A percentile compares a stretch with the other conserved stretches of the same genome.
Evolutionary conservation across 2,797 vertebrate species (phyloP).

Genomic region (Diceros bicornis): DNA sequence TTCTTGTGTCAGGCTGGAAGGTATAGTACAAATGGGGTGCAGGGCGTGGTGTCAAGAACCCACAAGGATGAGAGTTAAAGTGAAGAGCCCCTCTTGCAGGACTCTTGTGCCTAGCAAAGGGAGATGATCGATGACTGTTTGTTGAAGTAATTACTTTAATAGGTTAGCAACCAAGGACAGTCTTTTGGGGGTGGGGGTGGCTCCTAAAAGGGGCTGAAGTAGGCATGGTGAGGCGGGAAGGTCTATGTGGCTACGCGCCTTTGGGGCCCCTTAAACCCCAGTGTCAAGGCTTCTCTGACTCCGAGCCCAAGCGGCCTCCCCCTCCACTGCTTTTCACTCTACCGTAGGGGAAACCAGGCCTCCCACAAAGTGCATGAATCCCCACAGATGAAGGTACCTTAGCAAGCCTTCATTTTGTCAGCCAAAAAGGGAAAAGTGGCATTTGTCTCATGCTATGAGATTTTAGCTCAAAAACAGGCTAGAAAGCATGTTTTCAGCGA

Average conservation of each 20-base stretch:
- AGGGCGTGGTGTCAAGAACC: neutral
- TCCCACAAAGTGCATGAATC: accelerated
- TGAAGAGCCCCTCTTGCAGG: neutral
- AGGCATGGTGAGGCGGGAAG: no score
- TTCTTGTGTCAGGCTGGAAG: neutral
- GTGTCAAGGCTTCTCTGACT: neutral
- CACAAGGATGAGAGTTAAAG: neutral
- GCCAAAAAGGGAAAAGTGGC: neutral
- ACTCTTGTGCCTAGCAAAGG: neutral
- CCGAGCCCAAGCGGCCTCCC: neutral
- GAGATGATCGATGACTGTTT: neutral
- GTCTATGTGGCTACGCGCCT: neutral
- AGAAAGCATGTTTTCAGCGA: slow-evolving; percentile 29
- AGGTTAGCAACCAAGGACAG: neutral
- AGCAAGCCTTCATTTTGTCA: neutral
- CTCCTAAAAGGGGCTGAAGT: neutral
- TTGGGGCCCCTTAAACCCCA: neutral
- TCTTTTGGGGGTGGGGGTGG: neutral
- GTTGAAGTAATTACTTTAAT: neutral
- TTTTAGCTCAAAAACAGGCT: neutral
- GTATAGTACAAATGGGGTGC: neutral
- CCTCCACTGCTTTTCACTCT: neutral
- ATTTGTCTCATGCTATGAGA: neutral
- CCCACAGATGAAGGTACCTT: neutral
- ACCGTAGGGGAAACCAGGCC: neutral